Percentiles rank a stretch among this genome's conserved stretches.
Evolutionary conservation across 2,113 vertebrate species (phyloP).

Genomic region (Speoplatyrhinus poulsoni): DNA sequence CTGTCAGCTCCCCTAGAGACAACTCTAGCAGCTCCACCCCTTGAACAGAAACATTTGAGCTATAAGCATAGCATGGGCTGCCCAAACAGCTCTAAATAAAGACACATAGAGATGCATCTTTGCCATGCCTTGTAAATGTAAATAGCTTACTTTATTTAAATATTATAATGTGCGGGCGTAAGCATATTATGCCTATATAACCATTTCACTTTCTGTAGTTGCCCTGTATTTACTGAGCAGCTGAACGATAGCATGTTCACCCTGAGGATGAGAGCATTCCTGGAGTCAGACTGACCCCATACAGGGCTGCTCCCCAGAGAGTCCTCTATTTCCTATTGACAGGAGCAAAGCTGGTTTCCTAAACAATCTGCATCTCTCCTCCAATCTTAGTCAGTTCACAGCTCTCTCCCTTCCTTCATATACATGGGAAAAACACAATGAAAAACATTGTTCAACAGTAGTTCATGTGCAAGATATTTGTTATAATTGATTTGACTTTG

Average conservation of each 20-base stretch:
- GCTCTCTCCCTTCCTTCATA: constrained; percentile 45
- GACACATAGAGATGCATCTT: not conserved
- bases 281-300: constrained; percentile 20
- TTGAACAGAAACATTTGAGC: not conserved
- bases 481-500: too few species aligned
- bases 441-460: not conserved
- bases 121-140: not conserved
- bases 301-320: constrained; percentile 34
- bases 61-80: not conserved
- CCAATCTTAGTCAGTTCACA: constrained; percentile 41
- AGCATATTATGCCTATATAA: too few species aligned
- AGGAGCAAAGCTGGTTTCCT: constrained; percentile 32
- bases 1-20: too few species aligned
- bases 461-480: too few species aligned
- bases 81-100: not conserved
- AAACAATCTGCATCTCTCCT: constrained; percentile 50
- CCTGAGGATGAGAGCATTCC: constrained; percentile 51
- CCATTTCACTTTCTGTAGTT: not conserved
- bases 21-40: not conserved
- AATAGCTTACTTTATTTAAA: too few species aligned
- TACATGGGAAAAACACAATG: constrained; percentile 8
- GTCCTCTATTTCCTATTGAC: constrained; percentile 60
- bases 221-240: not conserved
- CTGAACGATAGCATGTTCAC: constrained; percentile 34
- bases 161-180: too few species aligned